Conservation (phyloP, 2,797 vertebrate genomes). For the Pyrocephalus nanus region DNA sequence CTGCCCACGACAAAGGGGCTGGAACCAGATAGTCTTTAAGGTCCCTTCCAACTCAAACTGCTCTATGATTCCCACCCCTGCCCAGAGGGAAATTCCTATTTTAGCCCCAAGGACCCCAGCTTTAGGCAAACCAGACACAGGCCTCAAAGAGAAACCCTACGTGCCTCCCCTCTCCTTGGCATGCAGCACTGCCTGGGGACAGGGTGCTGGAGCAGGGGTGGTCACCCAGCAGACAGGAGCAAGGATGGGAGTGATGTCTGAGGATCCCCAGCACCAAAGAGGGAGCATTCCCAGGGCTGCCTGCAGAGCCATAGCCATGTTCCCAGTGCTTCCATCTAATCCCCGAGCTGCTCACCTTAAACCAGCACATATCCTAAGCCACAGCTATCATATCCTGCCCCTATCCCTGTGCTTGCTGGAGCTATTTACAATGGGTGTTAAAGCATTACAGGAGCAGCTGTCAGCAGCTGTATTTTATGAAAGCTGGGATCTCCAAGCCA, state of each 20-base stretch:
- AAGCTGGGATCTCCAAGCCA: not conserved
- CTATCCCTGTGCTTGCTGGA: not conserved
- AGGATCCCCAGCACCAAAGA: not conserved
- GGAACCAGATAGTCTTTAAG: not conserved
- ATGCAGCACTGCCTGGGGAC: rapidly evolving
- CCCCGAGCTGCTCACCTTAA: not conserved
- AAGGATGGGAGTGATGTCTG: rapidly evolving
- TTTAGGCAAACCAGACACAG: not conserved
- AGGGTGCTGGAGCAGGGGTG: not conserved
- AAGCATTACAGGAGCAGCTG: not conserved
- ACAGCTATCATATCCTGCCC: not conserved
- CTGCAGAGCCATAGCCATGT: rapidly evolving
- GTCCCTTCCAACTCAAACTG: not conserved
- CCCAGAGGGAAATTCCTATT: not conserved
- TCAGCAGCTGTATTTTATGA: not conserved
- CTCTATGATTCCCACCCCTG: not conserved
- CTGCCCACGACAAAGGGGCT: not conserved
- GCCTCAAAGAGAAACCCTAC: not conserved
- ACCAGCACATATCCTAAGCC: not conserved
- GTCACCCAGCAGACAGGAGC: not conserved
- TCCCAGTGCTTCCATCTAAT: not conserved
- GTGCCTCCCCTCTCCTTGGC: not conserved
- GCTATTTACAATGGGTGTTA: not conserved
- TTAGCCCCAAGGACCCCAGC: not conserved
- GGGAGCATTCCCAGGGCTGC: not conserved